Base-by-base conservation (phyloP, 2,113 vertebrate species). In the Hylia prasina region DNA sequence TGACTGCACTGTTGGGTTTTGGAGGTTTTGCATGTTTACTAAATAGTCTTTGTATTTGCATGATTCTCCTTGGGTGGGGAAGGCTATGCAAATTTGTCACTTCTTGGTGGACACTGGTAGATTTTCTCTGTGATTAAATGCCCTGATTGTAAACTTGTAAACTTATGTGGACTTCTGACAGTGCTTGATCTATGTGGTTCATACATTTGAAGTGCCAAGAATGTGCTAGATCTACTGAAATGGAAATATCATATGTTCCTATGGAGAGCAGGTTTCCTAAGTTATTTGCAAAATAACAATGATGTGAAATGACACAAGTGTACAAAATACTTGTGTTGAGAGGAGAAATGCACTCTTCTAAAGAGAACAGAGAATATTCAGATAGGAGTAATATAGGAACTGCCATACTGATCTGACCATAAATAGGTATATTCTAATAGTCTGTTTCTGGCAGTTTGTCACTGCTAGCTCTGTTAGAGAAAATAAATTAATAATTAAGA, bases 241-340 rank as follows among this genome's bases (percentile, higher is more conserved):
- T 42, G 9, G 66, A 85, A 25, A 22, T 82, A 30, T 4, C 22
- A 3, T 14, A 20, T 21, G 3, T 44, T 82, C 18, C 70, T 81
- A 23, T 1, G 8, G 24, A 40, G 76, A 48, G 48, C 12, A 81
- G 31, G 5, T 76, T 73, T 89, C 44, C 31, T 25, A 68, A 57
- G 35, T 50, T 61, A n/a, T 60, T 71, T 76, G n/a, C 8, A 22
- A 66, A 84, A 73, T 35, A 58, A 76, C 69, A 93, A 35, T 54
- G 0, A 18, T 0, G 2, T 71, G 77, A 75, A 82, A 35, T 1
- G 1, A 53, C 24, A 23, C 2, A 82, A 37, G 8, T 28, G 9
- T 83, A 66, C 12, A 66, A 72, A 76, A 47, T 25, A 45, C 15
- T 47, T 23, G 15, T 0, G 0, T 39, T 88, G 40, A 80, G 58